Base-by-base conservation (phyloP, 2,113 vertebrate genomes). In the Silurus meridionalis region DNA sequence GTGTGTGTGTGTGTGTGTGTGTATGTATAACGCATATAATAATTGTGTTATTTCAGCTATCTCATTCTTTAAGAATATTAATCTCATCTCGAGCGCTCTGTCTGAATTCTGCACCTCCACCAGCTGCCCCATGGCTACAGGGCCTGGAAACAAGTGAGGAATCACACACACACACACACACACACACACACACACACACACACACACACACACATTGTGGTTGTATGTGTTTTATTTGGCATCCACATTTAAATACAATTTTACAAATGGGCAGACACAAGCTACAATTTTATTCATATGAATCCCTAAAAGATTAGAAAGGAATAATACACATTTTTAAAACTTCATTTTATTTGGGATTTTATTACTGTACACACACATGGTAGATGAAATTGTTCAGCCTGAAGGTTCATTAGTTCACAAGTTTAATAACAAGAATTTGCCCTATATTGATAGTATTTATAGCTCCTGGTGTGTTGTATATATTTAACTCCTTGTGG, bases 51-150 rank as follows among this genome's bases (percentile, higher is more conserved):
- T 92, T 81, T 66, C 91, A 96, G 95, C 95, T 0, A 91, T 95
- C 82, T 93, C 93, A 0, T 96, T 96, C 92, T 96, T 96, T 92
- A 95, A 95, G 89, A 93, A 95, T 23, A 94, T 95, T 90, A 96
- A 94, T 87, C 89, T 96, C 89, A 91, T 96, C 90, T 94, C 93
- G 60, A 95, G 95, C 17, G 93, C 94, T 0, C 85, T 96, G 80
- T 96, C 94, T 0, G 95, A 96, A 86, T 95, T 93, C 92, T 96
- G 95, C 92, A 95, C 95, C 23, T 91, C 91, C 64, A 92, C 86
- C 72, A 93, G 92, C 88, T 96, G 95, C 84, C 95, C 95, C 4
- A 93, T 91, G 8, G 93, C 94, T 84, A 93, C 89, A 79, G 94
- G 94, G 85, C 94, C 95, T 3, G 92, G 91, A 88, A 94, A 95